Percentiles rank a stretch among this genome's conserved stretches.
Evolutionary conservation across 2,113 vertebrate genomes (phyloP).

Genomic region (Melanostigma gelatinosum): DNA sequence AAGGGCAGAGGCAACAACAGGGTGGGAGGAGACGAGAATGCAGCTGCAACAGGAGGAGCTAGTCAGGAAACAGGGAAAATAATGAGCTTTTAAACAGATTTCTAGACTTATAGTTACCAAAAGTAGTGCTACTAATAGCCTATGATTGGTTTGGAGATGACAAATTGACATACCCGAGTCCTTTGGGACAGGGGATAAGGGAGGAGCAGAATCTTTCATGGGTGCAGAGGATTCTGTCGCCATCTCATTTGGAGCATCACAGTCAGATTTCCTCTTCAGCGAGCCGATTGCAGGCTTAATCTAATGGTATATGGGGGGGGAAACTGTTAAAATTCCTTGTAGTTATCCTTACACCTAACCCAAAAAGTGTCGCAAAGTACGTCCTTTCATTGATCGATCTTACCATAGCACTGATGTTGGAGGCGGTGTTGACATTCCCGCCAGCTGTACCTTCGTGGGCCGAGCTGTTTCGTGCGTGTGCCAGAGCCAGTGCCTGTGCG

Average conservation of each 20-base stretch:
- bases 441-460: conserved; percentile 66
- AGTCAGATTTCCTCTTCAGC: conserved; percentile 85
- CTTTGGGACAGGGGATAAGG: conserved; percentile 80
- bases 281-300: conserved; percentile 76
- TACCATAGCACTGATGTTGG: conserved; percentile 69
- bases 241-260: conserved; percentile 73
- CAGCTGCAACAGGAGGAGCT: conserved; percentile 63
- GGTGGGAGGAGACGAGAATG: conserved; percentile 79
- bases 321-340: neutral
- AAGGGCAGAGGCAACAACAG: conserved; percentile 80
- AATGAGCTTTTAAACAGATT: neutral
- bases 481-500: conserved; percentile 89
- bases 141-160: neutral
- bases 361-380: neutral
- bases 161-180: conserved; percentile 65
- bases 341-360: conserved; percentile 62
- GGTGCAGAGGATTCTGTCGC: conserved; percentile 64
- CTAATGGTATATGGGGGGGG: conserved; percentile 39
- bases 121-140: neutral
- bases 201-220: conserved; percentile 84
- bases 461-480: conserved; percentile 81
- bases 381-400: conserved; percentile 20
- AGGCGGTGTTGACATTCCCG: conserved; percentile 36
- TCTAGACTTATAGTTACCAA: neutral
- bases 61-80: conserved; percentile 13